phyloP scores from a whole-genome alignment of 2,113 vertebrate genomes.

The Zapornia atra region DNA sequence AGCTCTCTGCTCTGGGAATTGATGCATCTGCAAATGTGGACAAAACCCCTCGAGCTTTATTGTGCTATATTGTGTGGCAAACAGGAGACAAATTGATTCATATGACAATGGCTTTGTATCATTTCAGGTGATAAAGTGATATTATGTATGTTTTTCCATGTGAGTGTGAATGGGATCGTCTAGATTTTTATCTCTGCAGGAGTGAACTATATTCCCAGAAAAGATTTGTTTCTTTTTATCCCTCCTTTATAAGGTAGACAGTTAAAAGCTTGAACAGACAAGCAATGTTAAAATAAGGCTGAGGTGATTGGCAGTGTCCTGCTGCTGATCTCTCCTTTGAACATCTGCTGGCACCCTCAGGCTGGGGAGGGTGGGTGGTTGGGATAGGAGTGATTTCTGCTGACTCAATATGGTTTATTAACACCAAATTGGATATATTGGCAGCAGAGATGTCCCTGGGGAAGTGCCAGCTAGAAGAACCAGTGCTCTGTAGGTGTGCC shows the following conservation, averaged over 20 bases:
- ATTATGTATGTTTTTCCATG: background rate
- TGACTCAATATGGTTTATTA: slow-evolving; percentile 53
- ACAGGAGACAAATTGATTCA: background rate
- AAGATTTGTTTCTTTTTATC: slow-evolving; percentile 4
- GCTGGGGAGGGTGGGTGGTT: background rate
- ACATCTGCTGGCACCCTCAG: background rate
- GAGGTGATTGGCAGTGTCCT: background rate
- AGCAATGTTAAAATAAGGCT: background rate
- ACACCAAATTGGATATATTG: slow-evolving; percentile 26
- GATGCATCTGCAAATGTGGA: background rate
- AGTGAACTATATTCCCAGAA: background rate
- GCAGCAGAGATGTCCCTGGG: background rate
- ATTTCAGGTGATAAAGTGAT: background rate
- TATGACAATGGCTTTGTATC: background rate
- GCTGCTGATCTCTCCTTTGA: slow-evolving; percentile 21
- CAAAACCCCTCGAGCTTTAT: background rate
- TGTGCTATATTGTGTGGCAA: background rate
- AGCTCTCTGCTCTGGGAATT: background rate
- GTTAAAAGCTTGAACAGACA: slow-evolving; percentile 16
- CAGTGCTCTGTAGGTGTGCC: background rate
- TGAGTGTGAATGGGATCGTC: background rate
- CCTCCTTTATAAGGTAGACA: background rate
- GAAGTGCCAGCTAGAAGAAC: background rate
- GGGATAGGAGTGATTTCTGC: slow-evolving; percentile 5
- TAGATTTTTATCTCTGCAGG: background rate